These are phyloP conservation scores for Sphecodes monilicornis DNA, from an alignment of 2,888 invertebrate genomes.

Conservation along the genomic window DNA sequence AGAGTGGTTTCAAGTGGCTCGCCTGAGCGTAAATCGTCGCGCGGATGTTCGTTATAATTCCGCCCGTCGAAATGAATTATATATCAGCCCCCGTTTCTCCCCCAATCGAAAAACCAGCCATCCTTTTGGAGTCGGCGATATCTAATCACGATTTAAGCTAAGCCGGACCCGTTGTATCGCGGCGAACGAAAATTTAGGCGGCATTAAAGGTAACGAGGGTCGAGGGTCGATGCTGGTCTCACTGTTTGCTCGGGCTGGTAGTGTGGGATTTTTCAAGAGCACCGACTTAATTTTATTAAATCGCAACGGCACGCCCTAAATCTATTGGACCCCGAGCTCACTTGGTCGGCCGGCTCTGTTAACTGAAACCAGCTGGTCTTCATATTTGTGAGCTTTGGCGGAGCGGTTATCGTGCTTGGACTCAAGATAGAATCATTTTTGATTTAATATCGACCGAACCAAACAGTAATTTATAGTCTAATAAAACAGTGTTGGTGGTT, in stretches of 20 bases:
- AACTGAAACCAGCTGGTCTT: neutral
- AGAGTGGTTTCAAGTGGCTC: slow-evolving; percentile 36
- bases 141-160: slow-evolving; percentile 29
- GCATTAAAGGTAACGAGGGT: neutral
- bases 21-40: neutral
- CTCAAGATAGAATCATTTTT: no score
- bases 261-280: neutral
- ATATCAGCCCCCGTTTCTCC: neutral
- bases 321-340: neutral
- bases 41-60: slow-evolving; percentile 27
- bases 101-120: neutral
- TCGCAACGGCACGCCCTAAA: neutral
- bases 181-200: slow-evolving; percentile 19
- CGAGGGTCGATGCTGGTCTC: neutral
- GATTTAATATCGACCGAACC: no score
- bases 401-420: no score
- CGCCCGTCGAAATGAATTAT: slow-evolving; percentile 14
- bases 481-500: neutral
- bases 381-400: neutral
- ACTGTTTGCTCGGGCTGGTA: neutral
- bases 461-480: no score
- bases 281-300: neutral
- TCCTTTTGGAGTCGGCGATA: neutral
- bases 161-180: neutral
- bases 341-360: neutral